These are phyloP conservation scores for Xiphophorus maculatus DNA, from an alignment of 2,113 vertebrate genomes.

Conservation along the genomic window DNA sequence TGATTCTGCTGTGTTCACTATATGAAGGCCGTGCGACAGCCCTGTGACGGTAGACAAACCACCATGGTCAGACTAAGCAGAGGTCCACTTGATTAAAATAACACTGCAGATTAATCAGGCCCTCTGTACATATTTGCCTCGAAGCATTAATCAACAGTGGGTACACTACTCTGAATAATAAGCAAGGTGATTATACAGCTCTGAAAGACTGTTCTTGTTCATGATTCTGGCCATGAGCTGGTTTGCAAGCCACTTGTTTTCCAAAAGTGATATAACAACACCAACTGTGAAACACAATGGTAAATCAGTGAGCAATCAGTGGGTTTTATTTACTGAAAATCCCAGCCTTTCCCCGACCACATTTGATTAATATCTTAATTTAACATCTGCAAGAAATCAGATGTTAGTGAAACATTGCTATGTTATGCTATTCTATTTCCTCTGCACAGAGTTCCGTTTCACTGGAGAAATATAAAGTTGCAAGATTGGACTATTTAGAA, in stretches of 20 bases:
- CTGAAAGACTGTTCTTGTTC: constrained; percentile 46
- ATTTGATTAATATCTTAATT: constrained; percentile 65
- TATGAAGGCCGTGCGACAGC: constrained; percentile 28
- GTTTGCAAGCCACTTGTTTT: constrained; percentile 61
- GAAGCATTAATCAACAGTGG: constrained; percentile 67
- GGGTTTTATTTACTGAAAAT: constrained; percentile 52
- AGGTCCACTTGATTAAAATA: constrained; percentile 67
- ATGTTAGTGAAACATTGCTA: background rate
- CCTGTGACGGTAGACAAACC: constrained; percentile 24
- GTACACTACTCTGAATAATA: constrained; percentile 67
- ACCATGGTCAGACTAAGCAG: constrained; percentile 43
- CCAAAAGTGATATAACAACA: constrained; percentile 66
- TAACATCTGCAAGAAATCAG: constrained; percentile 40
- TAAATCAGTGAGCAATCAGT: constrained; percentile 70
- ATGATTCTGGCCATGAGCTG: constrained; percentile 54
- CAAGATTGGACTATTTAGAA: background rate
- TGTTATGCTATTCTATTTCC: background rate
- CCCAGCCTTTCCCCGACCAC: constrained; percentile 33
- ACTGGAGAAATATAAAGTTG: background rate
- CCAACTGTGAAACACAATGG: constrained; percentile 64
- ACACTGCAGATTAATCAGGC: constrained; percentile 49
- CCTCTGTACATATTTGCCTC: constrained; percentile 67
- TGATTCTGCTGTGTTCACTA: constrained; percentile 47
- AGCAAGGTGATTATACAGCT: constrained; percentile 63
- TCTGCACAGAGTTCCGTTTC: background rate